Conservation (phyloP, 2,113 vertebrate species). For the Vombatus ursinus region DNA sequence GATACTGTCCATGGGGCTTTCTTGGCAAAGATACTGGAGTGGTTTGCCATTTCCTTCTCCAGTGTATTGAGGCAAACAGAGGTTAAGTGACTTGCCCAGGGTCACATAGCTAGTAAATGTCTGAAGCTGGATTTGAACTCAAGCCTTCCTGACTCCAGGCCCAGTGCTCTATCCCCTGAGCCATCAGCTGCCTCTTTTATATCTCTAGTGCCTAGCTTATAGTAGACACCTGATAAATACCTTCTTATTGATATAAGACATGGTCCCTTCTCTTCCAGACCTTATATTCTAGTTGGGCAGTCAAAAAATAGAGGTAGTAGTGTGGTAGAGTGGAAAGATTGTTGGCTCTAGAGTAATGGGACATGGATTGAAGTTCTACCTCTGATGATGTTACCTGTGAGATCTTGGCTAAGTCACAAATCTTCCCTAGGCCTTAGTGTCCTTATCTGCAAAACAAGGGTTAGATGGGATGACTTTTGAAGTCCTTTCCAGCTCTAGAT, state of each 20-base stretch:
- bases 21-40: neutral
- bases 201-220: neutral
- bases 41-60: neutral
- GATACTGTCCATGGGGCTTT: neutral
- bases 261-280: neutral
- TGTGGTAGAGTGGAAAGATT: neutral
- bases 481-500: neutral
- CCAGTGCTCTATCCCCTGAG: neutral
- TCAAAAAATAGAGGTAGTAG: neutral
- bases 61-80: neutral
- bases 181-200: neutral
- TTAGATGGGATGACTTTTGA: neutral
- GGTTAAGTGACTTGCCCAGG: neutral
- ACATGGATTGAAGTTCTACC: too few species aligned
- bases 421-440: neutral
- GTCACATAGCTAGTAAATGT: neutral
- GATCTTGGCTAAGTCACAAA: too few species aligned
- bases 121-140: neutral
- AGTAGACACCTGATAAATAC: neutral
- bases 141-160: neutral
- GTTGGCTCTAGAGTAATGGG: neutral
- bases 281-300: neutral
- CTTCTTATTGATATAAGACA: too few species aligned
- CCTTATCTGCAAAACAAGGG: neutral
- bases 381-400: too few species aligned